Evolutionary conservation across 2,888 invertebrate species (phyloP).

Genomic region (Drosophila rubida): DNA sequence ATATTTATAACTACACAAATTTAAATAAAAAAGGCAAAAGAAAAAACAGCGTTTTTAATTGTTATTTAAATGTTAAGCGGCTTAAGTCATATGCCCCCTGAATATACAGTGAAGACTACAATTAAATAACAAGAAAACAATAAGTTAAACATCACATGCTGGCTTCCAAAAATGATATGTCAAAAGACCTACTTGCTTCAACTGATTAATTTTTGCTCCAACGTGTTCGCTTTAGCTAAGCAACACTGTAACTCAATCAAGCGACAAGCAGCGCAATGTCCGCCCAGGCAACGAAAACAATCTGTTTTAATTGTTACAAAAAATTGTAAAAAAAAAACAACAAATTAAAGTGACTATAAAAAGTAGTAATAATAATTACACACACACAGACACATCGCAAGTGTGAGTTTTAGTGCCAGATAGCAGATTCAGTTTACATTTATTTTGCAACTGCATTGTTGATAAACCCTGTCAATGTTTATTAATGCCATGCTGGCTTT

Average conservation of each 20-base stretch:
- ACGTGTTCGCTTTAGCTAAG: neutral
- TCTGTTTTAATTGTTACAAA: constrained; percentile 32
- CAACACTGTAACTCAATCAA: constrained; percentile 7
- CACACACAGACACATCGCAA: neutral
- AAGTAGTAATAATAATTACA: constrained; percentile 6
- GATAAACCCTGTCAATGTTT: constrained; percentile 12
- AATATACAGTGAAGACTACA: neutral
- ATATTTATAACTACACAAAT: constrained; percentile 16
- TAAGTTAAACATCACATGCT: too few species aligned
- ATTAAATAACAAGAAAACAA: neutral
- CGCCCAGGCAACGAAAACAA: constrained; percentile 13
- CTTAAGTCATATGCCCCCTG: constrained; percentile 23
- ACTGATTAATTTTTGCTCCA: too few species aligned
- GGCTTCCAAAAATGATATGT: too few species aligned
- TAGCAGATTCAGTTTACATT: constrained; percentile 3
- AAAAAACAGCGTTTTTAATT: constrained; percentile 21
- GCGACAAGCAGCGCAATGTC: neutral
- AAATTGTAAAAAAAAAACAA: neutral
- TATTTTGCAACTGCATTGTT: constrained; percentile 7
- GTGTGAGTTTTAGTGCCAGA: constrained; percentile 1
- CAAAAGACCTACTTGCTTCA: too few species aligned
- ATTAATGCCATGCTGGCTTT: constrained; percentile 2
- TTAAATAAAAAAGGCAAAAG: constrained; percentile 19
- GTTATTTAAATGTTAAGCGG: constrained; percentile 30
- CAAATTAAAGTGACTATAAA: constrained; percentile 14